These are phyloP conservation scores for Mesorhabditis sp. DNA, from an alignment of 2,888 invertebrate species.

Conservation along the genomic window DNA sequence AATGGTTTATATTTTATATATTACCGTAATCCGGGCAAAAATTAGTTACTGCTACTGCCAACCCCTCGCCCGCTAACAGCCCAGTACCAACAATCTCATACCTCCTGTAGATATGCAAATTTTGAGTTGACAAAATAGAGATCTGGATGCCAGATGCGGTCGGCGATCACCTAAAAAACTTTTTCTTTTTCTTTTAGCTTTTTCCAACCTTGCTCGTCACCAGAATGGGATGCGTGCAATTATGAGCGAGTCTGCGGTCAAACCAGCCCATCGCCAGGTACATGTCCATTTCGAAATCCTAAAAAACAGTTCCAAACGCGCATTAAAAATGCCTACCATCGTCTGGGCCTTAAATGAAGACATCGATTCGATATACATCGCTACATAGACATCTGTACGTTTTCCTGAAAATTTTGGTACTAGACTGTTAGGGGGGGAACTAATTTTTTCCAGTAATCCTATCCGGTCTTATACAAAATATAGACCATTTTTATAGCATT, in stretches of 20 bases:
- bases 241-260: constrained; percentile 54
- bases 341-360: constrained; percentile 58
- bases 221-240: constrained; percentile 57
- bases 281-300: constrained; percentile 58
- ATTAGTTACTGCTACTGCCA: no score
- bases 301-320: background rate
- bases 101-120: constrained; percentile 54
- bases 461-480: no score
- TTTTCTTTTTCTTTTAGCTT: constrained; percentile 16
- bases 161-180: constrained; percentile 43
- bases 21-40: no score
- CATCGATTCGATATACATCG: constrained; percentile 57
- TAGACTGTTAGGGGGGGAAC: background rate
- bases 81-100: constrained; percentile 14
- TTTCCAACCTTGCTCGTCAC: constrained; percentile 40
- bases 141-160: constrained; percentile 53
- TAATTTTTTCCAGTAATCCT: no score
- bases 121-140: constrained; percentile 58
- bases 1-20: no score
- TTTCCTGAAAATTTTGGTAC: constrained; percentile 21
- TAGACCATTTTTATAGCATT: no score
- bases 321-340: constrained; percentile 35
- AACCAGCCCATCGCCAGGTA: constrained; percentile 58
- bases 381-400: constrained; percentile 52
- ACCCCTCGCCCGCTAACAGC: no score